Evolutionary conservation across 2,113 vertebrate genomes (phyloP), one percentile per base, ranked within the genome.

Genomic region (Zosterops lateralis): DNA sequence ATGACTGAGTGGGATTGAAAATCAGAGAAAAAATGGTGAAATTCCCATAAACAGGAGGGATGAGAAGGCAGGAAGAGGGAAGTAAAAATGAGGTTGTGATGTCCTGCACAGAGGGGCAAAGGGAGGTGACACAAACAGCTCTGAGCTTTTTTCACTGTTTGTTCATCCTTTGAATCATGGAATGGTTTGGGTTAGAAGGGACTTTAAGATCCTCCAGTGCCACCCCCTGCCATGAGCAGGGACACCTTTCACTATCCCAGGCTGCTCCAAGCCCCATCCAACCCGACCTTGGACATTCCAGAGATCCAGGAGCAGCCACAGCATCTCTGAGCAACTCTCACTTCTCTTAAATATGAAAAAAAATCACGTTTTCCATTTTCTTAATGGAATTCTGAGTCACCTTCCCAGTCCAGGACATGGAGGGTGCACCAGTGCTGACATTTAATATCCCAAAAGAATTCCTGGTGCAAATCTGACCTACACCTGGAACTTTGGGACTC

Each of bases 321-420:
- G 34, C 31, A 29, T 6, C 48, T 54, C 11, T 65, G 38, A 31
- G 60, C 31, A 34, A 8, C 21, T 72, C 32, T 10, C 32, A 8
- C 20, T 14, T 36, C 47, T 71, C 38, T 44, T 31, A 50, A 83
- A 54, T 38, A 8, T 6, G 34, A 24, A 56, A 58, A n/a, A 17
- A 64, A 45, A 8, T 8, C 6, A 17, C n/a, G 4, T 48, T 83
- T 91, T 72, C 38, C 17, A 6, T 53, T 56, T 42, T 76, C 24
- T 48, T 79, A 26, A 6, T 34, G 34, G 26, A 36, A 34, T 85
- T 47, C 40, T 38, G 48, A 85, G 36, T 53, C 26, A 34, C 54
- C 12, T 34, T 38, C 14, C 21, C 48, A n/a, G 2, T 48, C 14
- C 32, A 36, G 38, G 54, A 40, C n/a, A 8, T 0, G 2, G 6